A percentile compares a stretch with the other conserved stretches of the same genome.
Conservation (phyloP, 2,113 vertebrate genomes). For the Pipra filicauda region DNA sequence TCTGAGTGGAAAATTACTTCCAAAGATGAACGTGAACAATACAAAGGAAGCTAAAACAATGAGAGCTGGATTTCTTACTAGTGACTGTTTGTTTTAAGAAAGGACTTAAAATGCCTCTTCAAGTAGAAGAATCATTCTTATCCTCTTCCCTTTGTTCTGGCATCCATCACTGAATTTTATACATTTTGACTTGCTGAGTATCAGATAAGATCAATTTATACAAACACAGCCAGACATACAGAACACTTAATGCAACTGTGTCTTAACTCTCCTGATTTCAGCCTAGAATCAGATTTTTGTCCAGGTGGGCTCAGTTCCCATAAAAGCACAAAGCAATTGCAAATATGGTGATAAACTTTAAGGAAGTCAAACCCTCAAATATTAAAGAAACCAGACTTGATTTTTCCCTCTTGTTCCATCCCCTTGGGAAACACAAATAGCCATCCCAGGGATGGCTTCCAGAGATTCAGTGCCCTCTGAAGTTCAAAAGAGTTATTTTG, state of each 20-base stretch:
- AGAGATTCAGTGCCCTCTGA: constrained; percentile 19
- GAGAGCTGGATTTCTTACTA: constrained; percentile 13
- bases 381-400: not conserved
- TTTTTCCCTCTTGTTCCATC: not conserved
- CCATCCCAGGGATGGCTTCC: constrained; percentile 1
- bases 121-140: not conserved
- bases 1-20: constrained; percentile 13
- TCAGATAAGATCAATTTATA: constrained; percentile 30
- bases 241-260: constrained; percentile 22
- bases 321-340: not conserved
- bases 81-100: constrained; percentile 61
- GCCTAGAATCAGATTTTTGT: constrained; percentile 9
- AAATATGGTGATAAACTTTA: not conserved
- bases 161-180: constrained; percentile 1
- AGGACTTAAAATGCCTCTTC: constrained; percentile 13
- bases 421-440: constrained; percentile 19
- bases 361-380: not conserved
- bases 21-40: not conserved
- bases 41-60: constrained; percentile 6
- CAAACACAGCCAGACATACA: constrained; percentile 21
- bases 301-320: not conserved
- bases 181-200: constrained; percentile 13
- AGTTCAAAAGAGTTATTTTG: constrained; percentile 34
- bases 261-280: constrained; percentile 49
- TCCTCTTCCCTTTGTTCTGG: not conserved